A percentile compares a stretch with the other conserved stretches of the same genome.
These are phyloP conservation scores for Chloropsis hardwickii DNA, from an alignment of 2,113 vertebrate species.

Conservation along the genomic window DNA sequence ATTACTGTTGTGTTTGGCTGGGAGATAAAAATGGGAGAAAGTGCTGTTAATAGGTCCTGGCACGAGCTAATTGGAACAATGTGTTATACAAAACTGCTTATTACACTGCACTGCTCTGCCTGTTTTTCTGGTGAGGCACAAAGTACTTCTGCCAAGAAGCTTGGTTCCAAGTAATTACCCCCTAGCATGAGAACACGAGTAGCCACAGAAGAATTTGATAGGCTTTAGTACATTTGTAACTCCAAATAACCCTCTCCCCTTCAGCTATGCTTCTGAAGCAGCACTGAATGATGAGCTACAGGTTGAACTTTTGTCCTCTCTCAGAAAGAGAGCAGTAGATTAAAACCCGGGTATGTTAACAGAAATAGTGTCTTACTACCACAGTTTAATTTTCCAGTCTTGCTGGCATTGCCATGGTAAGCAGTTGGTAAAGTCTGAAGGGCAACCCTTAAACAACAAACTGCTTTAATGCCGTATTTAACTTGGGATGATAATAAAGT, in stretches of 20 bases:
- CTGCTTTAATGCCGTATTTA: background rate
- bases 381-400: background rate
- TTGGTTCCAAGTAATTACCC: background rate
- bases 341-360: background rate
- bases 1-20: background rate
- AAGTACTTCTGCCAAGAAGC: background rate
- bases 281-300: background rate
- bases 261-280: background rate
- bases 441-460: background rate
- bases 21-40: background rate
- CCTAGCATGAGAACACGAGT: background rate
- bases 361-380: background rate
- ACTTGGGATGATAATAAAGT: background rate
- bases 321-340: background rate
- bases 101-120: background rate
- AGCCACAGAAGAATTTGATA: background rate
- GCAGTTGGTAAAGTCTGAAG: background rate
- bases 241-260: background rate
- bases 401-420: background rate
- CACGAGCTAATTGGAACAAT: background rate
- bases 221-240: background rate
- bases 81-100: background rate
- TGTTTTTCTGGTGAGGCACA: conserved; percentile 26
- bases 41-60: conserved; percentile 13
- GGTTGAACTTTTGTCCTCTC: background rate